phyloP scores from a whole-genome alignment of 2,797 vertebrate species.

The Geotrypetes seraphini region DNA sequence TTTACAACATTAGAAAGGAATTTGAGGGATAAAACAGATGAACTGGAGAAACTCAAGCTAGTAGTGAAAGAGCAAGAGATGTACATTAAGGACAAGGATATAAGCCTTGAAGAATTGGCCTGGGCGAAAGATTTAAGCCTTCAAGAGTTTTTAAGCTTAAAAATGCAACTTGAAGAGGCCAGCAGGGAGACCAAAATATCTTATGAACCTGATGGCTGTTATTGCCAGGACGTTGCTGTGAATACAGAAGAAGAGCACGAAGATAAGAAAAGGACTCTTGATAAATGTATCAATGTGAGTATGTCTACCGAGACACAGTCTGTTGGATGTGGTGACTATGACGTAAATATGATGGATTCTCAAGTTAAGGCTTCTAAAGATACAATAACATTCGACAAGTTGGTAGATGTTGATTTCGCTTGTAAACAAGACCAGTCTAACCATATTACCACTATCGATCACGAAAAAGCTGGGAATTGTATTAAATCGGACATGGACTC shows the following conservation, averaged over 20 bases:
- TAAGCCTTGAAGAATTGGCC: slow-evolving; percentile 66
- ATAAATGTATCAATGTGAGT: slow-evolving; percentile 49
- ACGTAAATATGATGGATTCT: neutral
- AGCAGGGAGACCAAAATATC: slow-evolving; percentile 17
- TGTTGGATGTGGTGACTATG: neutral
- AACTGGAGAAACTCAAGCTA: slow-evolving; percentile 60
- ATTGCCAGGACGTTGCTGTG: slow-evolving; percentile 32
- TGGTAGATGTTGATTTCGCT: rapidly evolving
- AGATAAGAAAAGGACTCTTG: slow-evolving; percentile 8
- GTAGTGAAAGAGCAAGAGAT: slow-evolving; percentile 66
- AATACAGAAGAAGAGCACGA: slow-evolving; percentile 33
- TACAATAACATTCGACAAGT: slow-evolving; percentile 3
- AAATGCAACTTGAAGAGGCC: slow-evolving; percentile 34
- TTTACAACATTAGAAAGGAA: slow-evolving; percentile 63
- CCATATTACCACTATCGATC: slow-evolving; percentile 1
- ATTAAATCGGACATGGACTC: neutral
- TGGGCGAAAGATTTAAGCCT: too few relatives aligned
- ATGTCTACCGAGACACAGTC: slow-evolving; percentile 22
- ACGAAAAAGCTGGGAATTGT: slow-evolving; percentile 2
- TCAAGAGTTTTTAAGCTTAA: too few relatives aligned
- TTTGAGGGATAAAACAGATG: slow-evolving; percentile 61
- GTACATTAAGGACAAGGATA: slow-evolving; percentile 70
- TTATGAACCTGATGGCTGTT: slow-evolving; percentile 1
- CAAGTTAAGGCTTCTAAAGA: slow-evolving; percentile 8
- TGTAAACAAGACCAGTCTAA: slow-evolving; percentile 10